Conservation (phyloP, 2,113 vertebrate species). For the Silurus glanis region DNA sequence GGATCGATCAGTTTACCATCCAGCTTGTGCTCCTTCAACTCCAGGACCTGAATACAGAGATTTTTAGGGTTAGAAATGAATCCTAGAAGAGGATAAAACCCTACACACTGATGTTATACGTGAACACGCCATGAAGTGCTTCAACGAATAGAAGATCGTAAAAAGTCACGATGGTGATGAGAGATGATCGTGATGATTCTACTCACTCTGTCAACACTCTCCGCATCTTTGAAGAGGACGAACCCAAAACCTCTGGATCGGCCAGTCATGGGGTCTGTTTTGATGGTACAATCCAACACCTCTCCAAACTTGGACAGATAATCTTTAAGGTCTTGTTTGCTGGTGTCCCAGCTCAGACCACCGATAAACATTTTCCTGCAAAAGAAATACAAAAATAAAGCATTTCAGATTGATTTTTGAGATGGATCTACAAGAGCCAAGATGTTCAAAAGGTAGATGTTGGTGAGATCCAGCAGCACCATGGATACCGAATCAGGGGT, state of each 20-base stretch:
- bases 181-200: not conserved
- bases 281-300: slow-evolving; percentile 88
- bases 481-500: no score
- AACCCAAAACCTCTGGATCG: slow-evolving; percentile 86
- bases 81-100: no score
- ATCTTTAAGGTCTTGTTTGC: slow-evolving; percentile 88
- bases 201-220: slow-evolving; percentile 83
- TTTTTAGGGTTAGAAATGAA: not conserved
- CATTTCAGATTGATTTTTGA: not conserved
- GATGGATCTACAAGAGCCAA: no score
- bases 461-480: not conserved
- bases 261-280: slow-evolving; percentile 85
- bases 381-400: not conserved
- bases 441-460: no score
- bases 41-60: slow-evolving; percentile 75
- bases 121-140: no score
- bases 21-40: slow-evolving; percentile 86
- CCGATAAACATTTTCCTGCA: slow-evolving; percentile 89
- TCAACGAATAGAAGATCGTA: no score
- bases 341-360: slow-evolving; percentile 89
- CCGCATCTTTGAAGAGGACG: slow-evolving; percentile 85
- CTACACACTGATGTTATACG: no score
- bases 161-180: not conserved
- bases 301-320: slow-evolving; percentile 87
- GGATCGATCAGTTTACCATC: slow-evolving; percentile 88